phyloP scores from a whole-genome alignment of 2,797 vertebrate species.

The Coracias cyanogaster region DNA sequence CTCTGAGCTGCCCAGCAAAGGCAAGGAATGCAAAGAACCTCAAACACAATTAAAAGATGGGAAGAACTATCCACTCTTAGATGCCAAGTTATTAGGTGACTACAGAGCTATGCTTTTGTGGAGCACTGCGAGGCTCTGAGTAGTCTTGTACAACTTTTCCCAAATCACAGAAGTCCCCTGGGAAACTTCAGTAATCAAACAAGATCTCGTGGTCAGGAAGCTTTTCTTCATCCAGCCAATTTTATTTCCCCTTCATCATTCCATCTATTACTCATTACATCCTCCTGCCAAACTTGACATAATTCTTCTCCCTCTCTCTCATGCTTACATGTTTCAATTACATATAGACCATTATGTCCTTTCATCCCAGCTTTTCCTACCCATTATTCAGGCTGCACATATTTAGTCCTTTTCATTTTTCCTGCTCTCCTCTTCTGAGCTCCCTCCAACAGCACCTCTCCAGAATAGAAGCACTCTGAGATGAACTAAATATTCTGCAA shows the following conservation, averaged over 20 bases:
- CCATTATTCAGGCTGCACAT: background rate
- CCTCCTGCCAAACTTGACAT: conserved; percentile 58
- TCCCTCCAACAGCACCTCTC: background rate
- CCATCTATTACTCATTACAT: conserved; percentile 71
- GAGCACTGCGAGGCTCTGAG: conserved; percentile 23
- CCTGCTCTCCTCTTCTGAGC: background rate
- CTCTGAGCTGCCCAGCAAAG: conserved; percentile 47
- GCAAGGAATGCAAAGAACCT: conserved; percentile 56
- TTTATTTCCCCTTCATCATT: conserved; percentile 70
- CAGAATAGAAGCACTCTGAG: background rate
- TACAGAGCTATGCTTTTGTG: conserved; percentile 39
- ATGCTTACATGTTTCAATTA: background rate
- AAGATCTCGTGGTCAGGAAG: conserved; percentile 68
- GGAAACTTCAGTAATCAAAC: conserved; percentile 65
- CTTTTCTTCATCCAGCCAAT: conserved; percentile 64
- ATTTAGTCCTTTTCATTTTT: background rate
- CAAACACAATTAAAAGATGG: background rate
- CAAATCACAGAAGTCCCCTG: conserved; percentile 66
- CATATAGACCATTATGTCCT: background rate
- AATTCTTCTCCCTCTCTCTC: conserved; percentile 46
- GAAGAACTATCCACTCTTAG: background rate
- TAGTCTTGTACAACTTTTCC: conserved; percentile 60
- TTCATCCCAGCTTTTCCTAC: background rate
- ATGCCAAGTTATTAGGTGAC: conserved; percentile 25
- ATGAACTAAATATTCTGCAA: conserved; percentile 5